These are phyloP conservation scores for Coracopsis vasa DNA, from an alignment of 2,113 vertebrate species.

Conservation along the genomic window DNA sequence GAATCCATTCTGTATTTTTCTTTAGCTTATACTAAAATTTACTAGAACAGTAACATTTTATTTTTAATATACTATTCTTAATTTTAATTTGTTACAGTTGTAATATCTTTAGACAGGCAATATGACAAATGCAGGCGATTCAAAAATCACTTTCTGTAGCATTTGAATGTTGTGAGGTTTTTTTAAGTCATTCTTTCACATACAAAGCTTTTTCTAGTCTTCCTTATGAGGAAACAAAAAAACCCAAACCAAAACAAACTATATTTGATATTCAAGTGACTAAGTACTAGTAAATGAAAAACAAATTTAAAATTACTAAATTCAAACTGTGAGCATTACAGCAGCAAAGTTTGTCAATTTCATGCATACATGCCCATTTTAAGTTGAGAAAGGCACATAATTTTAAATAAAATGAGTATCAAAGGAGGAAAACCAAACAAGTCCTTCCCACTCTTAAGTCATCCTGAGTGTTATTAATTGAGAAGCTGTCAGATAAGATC, in stretches of 20 bases:
- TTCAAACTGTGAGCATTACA: neutral
- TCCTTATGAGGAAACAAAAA: neutral
- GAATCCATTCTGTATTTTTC: neutral
- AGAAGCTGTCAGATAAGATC: neutral
- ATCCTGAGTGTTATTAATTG: neutral
- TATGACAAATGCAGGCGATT: neutral
- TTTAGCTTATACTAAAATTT: neutral
- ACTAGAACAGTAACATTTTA: neutral
- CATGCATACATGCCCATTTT: rapidly evolving
- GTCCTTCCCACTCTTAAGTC: neutral
- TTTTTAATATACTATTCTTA: neutral
- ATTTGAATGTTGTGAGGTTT: neutral
- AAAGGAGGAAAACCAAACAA: neutral
- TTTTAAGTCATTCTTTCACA: neutral
- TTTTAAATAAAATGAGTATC: neutral
- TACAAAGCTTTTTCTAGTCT: neutral
- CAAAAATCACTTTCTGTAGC: neutral
- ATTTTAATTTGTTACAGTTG: neutral
- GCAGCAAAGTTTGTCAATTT: neutral
- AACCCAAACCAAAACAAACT: neutral
- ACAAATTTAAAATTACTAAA: neutral
- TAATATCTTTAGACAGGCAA: neutral
- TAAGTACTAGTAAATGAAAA: neutral
- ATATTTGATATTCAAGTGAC: neutral
- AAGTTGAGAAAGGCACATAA: neutral